Conservation (phyloP, 2,888 invertebrate genomes). For the Operophtera brumata region DNA sequence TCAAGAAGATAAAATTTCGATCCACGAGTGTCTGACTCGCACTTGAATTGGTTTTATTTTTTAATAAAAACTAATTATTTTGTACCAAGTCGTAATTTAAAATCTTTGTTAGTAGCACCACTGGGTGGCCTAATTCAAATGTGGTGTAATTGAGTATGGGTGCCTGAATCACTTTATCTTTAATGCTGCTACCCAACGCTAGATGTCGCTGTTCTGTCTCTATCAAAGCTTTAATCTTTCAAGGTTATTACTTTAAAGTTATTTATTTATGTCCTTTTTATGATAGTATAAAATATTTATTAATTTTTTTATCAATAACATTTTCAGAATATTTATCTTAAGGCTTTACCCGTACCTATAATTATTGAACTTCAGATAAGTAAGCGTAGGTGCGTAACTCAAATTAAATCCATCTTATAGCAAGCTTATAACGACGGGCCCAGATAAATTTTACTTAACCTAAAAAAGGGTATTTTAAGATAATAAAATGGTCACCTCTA, state of each 20-base stretch:
- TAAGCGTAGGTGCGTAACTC: too few relatives aligned
- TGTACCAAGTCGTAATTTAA: neutral
- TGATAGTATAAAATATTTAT: neutral
- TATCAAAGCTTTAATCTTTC: neutral
- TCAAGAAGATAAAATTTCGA: too few relatives aligned
- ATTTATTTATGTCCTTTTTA: neutral
- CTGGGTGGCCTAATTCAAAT: neutral
- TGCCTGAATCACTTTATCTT: neutral
- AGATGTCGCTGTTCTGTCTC: conserved; percentile 50
- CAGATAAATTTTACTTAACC: neutral
- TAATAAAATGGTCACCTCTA: conserved; percentile 13
- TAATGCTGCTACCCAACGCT: conserved; percentile 43
- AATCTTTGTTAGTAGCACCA: neutral
- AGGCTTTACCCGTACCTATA: too few relatives aligned
- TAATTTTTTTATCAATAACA: neutral
- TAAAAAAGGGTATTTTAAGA: conserved; percentile 1
- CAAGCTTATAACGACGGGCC: neutral
- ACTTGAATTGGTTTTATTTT: too few relatives aligned
- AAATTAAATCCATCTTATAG: too few relatives aligned
- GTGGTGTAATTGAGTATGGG: neutral
- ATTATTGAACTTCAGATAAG: too few relatives aligned
- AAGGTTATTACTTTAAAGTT: neutral
- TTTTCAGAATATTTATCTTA: too few relatives aligned
- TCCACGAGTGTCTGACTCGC: too few relatives aligned
- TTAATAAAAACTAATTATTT: too few relatives aligned